phyloP scores from a whole-genome alignment of 2,797 vertebrate genomes.

The Phaenicophaeus curvirostris region DNA sequence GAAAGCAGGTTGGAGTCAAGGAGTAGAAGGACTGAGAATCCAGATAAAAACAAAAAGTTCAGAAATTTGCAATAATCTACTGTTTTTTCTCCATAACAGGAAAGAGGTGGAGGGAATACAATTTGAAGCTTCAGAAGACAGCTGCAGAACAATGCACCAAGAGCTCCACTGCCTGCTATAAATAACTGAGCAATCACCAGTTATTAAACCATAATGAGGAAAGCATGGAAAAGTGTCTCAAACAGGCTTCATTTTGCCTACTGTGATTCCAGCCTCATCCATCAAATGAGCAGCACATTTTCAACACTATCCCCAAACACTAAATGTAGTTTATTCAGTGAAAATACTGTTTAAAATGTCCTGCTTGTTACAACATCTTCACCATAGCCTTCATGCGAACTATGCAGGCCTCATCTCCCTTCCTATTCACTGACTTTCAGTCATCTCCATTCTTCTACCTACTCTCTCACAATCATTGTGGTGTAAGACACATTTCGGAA shows the following conservation, averaged over 20 bases:
- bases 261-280: slow-evolving; percentile 51
- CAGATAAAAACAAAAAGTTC: slow-evolving; percentile 6
- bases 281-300: slow-evolving; percentile 56
- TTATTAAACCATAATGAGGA: slow-evolving; percentile 59
- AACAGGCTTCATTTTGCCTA: slow-evolving; percentile 60
- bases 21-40: background rate
- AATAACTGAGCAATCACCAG: slow-evolving; percentile 62
- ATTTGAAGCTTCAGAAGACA: slow-evolving; percentile 5
- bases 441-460: background rate
- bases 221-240: slow-evolving; percentile 35
- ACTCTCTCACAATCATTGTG: background rate
- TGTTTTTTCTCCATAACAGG: background rate
- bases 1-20: background rate
- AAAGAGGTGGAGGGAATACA: background rate
- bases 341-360: slow-evolving; percentile 11
- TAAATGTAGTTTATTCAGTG: slow-evolving; percentile 12
- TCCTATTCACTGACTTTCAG: background rate
- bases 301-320: slow-evolving; percentile 24
- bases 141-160: slow-evolving; percentile 49
- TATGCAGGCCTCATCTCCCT: background rate
- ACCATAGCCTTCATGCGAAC: background rate
- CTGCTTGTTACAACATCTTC: background rate
- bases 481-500: background rate
- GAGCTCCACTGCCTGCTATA: slow-evolving; percentile 6
- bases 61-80: background rate